Evolutionary conservation across 2,888 invertebrate species (phyloP).

Genomic region (Mechanitis messenoides): DNA sequence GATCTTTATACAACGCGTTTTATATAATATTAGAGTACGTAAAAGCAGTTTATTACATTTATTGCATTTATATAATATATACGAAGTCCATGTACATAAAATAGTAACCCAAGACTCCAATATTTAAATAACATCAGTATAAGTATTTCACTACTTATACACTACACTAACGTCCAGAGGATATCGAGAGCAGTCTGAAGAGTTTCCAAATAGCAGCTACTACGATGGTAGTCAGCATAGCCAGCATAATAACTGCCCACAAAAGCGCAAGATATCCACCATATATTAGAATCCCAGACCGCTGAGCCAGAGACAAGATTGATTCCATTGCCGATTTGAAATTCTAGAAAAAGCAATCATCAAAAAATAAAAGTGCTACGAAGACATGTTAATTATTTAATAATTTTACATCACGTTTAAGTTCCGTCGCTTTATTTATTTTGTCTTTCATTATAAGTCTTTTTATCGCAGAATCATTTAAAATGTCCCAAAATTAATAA

Average conservation of each 20-base stretch:
- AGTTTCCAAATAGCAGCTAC: conserved; percentile 47
- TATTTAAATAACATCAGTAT: neutral
- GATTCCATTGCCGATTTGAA: conserved; percentile 42
- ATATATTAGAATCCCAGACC: conserved; percentile 48
- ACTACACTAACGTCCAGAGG: conserved; percentile 38
- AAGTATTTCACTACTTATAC: neutral
- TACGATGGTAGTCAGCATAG: conserved; percentile 40
- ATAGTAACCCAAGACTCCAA: too few species aligned
- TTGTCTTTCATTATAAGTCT: conserved; percentile 9
- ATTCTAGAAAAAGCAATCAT: conserved; percentile 38
- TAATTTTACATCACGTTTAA: conserved; percentile 13
- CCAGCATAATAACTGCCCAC: conserved; percentile 38
- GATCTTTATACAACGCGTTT: too few species aligned
- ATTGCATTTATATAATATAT: too few species aligned
- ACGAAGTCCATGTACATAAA: too few species aligned
- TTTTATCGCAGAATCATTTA: neutral
- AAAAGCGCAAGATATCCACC: conserved; percentile 35
- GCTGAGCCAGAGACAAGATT: conserved; percentile 43
- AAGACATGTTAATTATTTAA: conserved; percentile 1
- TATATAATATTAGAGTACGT: too few species aligned
- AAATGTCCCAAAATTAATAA: too few species aligned
- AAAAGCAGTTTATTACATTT: too few species aligned
- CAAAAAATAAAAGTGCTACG: neutral
- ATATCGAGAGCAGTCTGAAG: conserved; percentile 37
- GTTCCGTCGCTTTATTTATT: neutral